Evolutionary conservation across 2,888 invertebrate species (phyloP).

Genomic region (Chironomus riparius): DNA sequence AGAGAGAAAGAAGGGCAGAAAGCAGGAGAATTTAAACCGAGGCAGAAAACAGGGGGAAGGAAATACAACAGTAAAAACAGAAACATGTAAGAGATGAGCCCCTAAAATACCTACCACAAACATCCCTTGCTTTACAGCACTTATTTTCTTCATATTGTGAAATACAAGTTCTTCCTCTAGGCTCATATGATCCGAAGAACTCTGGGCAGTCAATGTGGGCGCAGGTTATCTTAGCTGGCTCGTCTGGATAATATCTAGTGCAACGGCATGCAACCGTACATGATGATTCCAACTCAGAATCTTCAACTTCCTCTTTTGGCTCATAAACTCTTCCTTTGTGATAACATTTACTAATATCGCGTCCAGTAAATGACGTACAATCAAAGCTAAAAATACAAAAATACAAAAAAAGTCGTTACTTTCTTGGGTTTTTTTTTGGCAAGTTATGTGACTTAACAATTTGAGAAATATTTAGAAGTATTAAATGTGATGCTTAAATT

Average conservation of each 20-base stretch:
- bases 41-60: no score
- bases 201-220: conserved; percentile 21
- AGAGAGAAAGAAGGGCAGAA: no score
- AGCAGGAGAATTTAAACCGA: no score
- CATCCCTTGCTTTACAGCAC: not conserved
- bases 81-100: no score
- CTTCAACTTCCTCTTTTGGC: not conserved
- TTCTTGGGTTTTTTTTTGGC: no score
- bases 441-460: no score
- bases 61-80: no score
- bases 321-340: not conserved
- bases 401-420: not conserved
- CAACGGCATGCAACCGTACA: conserved; percentile 15
- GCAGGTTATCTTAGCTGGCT: not conserved
- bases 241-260: not conserved
- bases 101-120: conserved; percentile 12
- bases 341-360: not conserved
- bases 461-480: no score
- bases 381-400: not conserved
- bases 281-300: not conserved
- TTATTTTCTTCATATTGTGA: not conserved
- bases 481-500: no score
- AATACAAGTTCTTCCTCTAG: not conserved
- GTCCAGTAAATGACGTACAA: not conserved
- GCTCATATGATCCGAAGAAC: not conserved